Percentiles rank a stretch among this genome's conserved stretches.
These are phyloP conservation scores for Campylomormyrus numenius DNA, from an alignment of 2,113 vertebrate genomes.

Conservation along the genomic window DNA sequence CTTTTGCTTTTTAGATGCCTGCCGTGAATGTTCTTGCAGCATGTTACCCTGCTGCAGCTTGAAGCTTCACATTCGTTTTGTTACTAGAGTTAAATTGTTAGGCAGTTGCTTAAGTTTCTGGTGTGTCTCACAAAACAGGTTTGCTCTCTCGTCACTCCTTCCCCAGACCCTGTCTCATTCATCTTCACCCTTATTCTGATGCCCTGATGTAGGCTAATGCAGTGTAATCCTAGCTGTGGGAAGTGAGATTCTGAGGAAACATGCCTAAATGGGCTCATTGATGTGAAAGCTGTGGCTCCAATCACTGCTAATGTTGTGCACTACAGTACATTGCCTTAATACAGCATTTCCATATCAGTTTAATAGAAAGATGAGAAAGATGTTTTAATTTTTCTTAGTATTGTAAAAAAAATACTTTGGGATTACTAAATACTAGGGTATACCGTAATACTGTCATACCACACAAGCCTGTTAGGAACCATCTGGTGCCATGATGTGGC, in stretches of 20 bases:
- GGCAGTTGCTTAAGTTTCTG: not conserved
- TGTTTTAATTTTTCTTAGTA: not conserved
- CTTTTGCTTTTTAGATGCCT: not conserved
- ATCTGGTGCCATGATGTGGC: too few relatives aligned
- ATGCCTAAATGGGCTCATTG: not conserved
- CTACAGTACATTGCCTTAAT: not conserved
- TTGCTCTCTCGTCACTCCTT: not conserved
- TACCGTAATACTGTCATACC: too few relatives aligned
- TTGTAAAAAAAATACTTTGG: not conserved
- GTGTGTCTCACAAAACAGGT: not conserved
- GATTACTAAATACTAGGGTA: too few relatives aligned
- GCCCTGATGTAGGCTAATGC: not conserved
- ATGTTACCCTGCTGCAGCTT: not conserved
- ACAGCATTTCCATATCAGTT: not conserved
- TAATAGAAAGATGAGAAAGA: too few relatives aligned
- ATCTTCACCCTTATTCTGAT: not conserved
- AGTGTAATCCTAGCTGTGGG: not conserved
- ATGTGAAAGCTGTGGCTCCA: not conserved
- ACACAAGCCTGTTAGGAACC: too few relatives aligned
- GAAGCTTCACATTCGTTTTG: not conserved
- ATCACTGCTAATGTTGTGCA: not conserved
- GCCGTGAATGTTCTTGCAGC: not conserved
- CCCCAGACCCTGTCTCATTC: not conserved
- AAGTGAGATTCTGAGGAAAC: not conserved
- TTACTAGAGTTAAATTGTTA: not conserved